phyloP scores from a whole-genome alignment of 2,797 vertebrate species.

The Podargus strigoides region DNA sequence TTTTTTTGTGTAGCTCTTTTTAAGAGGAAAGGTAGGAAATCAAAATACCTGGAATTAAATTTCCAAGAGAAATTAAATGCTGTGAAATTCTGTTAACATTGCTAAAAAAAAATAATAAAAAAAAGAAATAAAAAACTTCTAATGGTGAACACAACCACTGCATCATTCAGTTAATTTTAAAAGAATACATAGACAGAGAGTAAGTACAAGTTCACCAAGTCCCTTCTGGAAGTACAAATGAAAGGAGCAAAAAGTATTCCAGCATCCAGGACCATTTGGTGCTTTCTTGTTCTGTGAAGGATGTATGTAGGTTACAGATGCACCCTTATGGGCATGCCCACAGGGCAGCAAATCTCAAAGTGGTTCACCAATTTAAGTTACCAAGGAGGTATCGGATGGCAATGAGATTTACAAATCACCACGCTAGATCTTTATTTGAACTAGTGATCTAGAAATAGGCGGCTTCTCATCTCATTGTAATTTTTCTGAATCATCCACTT shows the following conservation, averaged over 20 bases:
- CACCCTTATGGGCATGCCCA: neutral
- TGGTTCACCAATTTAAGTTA: neutral
- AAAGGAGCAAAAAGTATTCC: neutral
- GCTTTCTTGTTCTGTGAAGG: neutral
- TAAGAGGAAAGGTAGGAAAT: slow-evolving; percentile 13
- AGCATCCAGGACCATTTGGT: neutral
- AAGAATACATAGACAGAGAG: neutral
- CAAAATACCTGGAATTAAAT: neutral
- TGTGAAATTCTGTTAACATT: neutral
- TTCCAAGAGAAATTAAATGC: neutral
- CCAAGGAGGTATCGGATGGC: neutral
- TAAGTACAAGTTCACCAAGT: neutral
- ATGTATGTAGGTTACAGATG: neutral
- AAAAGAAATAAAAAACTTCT: neutral
- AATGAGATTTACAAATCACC: neutral
- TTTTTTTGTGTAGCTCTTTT: neutral
- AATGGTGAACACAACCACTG: neutral
- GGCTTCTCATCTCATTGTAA: neutral
- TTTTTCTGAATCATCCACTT: slow-evolving; percentile 35
- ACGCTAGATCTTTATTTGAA: neutral
- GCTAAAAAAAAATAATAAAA: neutral
- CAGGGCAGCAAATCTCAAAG: neutral
- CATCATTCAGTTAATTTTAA: neutral
- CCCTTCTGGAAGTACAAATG: neutral
- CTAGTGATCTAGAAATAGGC: neutral